Evolutionary conservation across 2,797 vertebrate species (phyloP).

Genomic region (Okamejei kenojei): DNA sequence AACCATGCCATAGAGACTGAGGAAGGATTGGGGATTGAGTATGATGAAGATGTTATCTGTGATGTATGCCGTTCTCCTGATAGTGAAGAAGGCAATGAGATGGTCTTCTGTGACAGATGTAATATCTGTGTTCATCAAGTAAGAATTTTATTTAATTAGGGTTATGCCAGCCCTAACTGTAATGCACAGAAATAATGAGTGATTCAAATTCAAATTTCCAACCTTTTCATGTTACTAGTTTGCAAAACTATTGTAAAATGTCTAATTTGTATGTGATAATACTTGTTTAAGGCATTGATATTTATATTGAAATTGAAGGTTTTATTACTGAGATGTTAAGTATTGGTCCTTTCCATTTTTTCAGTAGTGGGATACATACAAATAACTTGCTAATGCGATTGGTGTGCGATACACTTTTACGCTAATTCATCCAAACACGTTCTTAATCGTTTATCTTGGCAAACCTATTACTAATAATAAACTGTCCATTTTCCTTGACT

Average conservation of each 20-base stretch:
- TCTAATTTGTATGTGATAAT: neutral
- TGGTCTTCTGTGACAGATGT: slow-evolving; percentile 99
- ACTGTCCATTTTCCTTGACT: neutral
- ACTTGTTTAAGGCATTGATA: neutral
- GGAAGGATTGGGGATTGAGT: slow-evolving; percentile 91
- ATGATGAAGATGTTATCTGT: slow-evolving; percentile 94
- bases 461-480: neutral
- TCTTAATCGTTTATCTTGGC: neutral
- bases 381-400: neutral
- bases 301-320: neutral
- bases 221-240: neutral
- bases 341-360: neutral
- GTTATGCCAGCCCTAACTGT: too few species aligned
- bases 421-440: neutral
- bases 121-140: slow-evolving; percentile 99
- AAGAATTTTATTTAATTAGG: slow-evolving; percentile 41
- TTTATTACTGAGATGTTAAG: neutral
- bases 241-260: neutral
- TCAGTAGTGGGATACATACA: neutral
- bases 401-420: neutral
- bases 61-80: slow-evolving; percentile 95
- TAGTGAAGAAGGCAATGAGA: slow-evolving; percentile 96
- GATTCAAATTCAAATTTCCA: neutral
- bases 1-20: slow-evolving; percentile 94
- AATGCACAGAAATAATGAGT: neutral